A percentile compares a stretch with the other conserved stretches of the same genome.
phyloP scores from a whole-genome alignment of 2,888 invertebrate species.

The Lasiommata megera region DNA sequence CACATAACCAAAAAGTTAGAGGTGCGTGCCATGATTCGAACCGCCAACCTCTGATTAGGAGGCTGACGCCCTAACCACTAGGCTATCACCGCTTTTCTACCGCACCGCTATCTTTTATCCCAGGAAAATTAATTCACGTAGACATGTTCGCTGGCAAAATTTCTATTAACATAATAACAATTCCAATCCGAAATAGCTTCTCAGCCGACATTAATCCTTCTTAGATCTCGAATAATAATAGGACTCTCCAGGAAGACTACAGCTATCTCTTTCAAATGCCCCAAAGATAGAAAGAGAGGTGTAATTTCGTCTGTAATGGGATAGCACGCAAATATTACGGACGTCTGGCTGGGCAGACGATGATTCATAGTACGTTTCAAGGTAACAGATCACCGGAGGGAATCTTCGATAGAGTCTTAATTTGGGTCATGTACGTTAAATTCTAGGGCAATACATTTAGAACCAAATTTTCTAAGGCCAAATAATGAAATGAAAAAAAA shows the following conservation, averaged over 20 bases:
- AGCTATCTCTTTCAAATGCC: constrained; percentile 4
- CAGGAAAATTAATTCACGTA: too few species aligned
- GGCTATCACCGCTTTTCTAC: too few species aligned
- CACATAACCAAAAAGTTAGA: too few species aligned
- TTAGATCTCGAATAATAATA: constrained; percentile 13
- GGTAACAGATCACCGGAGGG: constrained; percentile 21
- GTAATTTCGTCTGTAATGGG: constrained; percentile 32
- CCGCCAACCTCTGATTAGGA: too few species aligned
- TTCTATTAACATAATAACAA: background rate
- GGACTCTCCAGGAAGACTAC: constrained; percentile 14
- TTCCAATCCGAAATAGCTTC: background rate
- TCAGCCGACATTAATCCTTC: constrained; percentile 2
- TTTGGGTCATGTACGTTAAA: background rate
- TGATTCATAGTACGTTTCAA: constrained; percentile 55
- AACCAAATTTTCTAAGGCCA: too few species aligned
- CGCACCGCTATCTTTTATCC: too few species aligned
- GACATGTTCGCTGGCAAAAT: background rate
- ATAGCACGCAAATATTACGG: constrained; percentile 38
- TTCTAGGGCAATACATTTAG: background rate
- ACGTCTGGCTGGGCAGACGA: constrained; percentile 55
- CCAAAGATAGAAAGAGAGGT: constrained; percentile 17
- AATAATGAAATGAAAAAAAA: too few species aligned
- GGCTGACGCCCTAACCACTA: too few species aligned
- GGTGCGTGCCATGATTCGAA: too few species aligned
- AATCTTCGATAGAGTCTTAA: constrained; percentile 8